These are phyloP conservation scores for Blastomussa wellsi DNA, from an alignment of 92 coral and sea anemone species.

Conservation along the genomic window DNA sequence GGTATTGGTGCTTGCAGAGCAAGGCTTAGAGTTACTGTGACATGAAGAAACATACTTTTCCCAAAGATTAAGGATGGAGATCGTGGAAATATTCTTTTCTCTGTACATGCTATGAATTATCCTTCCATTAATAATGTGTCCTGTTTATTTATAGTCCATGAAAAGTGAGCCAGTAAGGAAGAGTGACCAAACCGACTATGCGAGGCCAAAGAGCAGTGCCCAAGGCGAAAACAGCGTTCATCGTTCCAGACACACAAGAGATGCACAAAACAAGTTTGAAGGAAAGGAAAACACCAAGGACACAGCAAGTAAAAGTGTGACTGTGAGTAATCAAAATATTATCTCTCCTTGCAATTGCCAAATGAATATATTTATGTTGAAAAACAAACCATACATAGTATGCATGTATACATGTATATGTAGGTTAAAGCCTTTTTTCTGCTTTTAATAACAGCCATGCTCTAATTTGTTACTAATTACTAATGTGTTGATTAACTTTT, in stretches of 20 bases:
- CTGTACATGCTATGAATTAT: no score
- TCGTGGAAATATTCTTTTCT: no score
- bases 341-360: not conserved
- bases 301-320: conserved; percentile 30
- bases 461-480: no score
- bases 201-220: conserved; percentile 9
- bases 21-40: no score
- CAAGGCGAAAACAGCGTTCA: conserved; percentile 15
- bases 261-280: conserved; percentile 61
- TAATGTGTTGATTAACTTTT: no score
- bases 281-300: conserved; percentile 57
- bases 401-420: not conserved
- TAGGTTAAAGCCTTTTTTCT: not conserved
- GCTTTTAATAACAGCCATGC: no score
- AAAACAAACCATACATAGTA: not conserved
- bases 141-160: not conserved
- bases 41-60: no score
- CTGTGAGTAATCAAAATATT: conserved; percentile 22
- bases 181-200: conserved; percentile 20
- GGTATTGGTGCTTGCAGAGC: no score
- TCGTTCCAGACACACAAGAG: conserved; percentile 33
- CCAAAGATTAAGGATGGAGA: no score
- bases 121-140: not conserved
- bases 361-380: no score
- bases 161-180: conserved; percentile 7